Evolutionary conservation across 2,888 invertebrate genomes (phyloP).

Genomic region (Pristionchus arcanus): DNA sequence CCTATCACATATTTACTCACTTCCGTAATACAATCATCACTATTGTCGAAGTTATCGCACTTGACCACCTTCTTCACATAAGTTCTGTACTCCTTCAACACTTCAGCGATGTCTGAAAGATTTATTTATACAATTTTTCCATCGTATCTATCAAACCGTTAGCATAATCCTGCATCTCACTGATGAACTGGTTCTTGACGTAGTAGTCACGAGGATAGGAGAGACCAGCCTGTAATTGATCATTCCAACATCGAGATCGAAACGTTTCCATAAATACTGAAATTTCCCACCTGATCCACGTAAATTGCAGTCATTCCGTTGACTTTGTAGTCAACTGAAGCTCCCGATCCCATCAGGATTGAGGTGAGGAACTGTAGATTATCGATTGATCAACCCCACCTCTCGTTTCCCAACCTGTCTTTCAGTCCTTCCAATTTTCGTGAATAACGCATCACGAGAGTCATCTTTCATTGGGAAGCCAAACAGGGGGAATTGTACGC

Average conservation of each 20-base stretch:
- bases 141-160: neutral
- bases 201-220: conserved; percentile 71
- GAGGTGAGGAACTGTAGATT: conserved; percentile 37
- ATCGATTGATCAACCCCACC: neutral
- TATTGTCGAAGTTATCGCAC: conserved; percentile 55
- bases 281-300: conserved; percentile 63
- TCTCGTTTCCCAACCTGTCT: conserved; percentile 23
- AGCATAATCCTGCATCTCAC: conserved; percentile 64
- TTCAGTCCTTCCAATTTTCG: conserved; percentile 46
- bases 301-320: conserved; percentile 68
- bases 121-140: neutral
- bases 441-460: neutral
- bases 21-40: conserved; percentile 27
- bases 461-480: neutral
- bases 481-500: conserved; percentile 46
- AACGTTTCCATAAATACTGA: neutral
- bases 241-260: neutral
- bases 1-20: neutral
- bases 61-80: conserved; percentile 54
- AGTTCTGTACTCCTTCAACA: conserved; percentile 12
- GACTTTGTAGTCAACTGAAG: conserved; percentile 70
- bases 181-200: conserved; percentile 70
- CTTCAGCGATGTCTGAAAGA: neutral
- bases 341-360: conserved; percentile 67
- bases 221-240: conserved; percentile 62